Evolutionary conservation across 2,888 invertebrate genomes (phyloP).

Genomic region (Noctua comes): DNA sequence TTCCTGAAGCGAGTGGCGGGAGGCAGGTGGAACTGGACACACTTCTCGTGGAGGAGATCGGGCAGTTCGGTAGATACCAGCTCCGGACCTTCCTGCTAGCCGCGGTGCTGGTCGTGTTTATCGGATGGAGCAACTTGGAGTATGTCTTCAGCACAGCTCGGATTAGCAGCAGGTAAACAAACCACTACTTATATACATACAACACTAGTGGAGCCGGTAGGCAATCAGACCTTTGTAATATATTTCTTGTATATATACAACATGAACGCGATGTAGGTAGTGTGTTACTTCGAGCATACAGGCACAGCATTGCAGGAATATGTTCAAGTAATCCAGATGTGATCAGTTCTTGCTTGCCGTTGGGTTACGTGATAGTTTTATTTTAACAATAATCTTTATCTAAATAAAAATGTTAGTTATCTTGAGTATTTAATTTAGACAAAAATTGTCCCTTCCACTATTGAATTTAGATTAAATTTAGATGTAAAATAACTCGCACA

Average conservation of each 20-base stretch:
- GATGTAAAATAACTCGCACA: too few relatives aligned
- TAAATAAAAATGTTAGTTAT: not conserved
- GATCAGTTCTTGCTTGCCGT: not conserved
- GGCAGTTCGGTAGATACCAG: conserved; percentile 83
- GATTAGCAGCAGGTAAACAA: conserved; percentile 78
- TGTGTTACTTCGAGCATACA: not conserved
- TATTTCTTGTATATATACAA: not conserved
- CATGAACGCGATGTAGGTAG: not conserved
- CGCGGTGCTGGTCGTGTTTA: conserved; percentile 75
- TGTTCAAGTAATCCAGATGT: not conserved
- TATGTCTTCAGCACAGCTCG: conserved; percentile 84
- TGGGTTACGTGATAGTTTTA: not conserved
- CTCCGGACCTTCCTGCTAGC: conserved; percentile 72
- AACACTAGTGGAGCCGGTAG: not conserved
- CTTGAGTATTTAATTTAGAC: not conserved
- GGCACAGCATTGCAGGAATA: not conserved
- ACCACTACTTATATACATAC: not conserved
- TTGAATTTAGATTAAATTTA: not conserved
- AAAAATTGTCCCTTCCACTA: not conserved
- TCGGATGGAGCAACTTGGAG: conserved; percentile 78
- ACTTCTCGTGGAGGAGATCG: conserved; percentile 81
- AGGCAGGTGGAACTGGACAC: conserved; percentile 74
- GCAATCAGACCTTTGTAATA: not conserved
- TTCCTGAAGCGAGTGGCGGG: not conserved
- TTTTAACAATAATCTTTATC: not conserved